Base-by-base conservation (phyloP, 1,140 invertebrate genomes). In the Cotesia typhae region DNA sequence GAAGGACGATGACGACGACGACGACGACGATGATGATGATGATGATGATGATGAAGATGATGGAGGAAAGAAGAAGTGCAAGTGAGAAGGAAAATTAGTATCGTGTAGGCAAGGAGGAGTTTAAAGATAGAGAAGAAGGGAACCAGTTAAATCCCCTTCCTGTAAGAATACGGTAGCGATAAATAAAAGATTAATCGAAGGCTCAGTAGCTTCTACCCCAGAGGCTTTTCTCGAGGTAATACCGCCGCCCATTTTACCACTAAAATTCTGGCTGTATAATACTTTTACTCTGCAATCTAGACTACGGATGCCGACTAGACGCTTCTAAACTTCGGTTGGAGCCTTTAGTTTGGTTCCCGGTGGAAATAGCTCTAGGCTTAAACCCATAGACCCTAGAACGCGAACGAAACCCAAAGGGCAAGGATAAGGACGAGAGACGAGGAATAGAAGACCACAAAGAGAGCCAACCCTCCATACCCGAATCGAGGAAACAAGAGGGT, bases 131-230 rank as follows among this genome's bases (percentile, higher is more conserved):
- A 37, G 60, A 38, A 36, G 9, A 38, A 63, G 4, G n/a, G 10
- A 37, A 63, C 12, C 28, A 28, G 28, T 35, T 55, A 14, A 55
- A 59, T 59, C 51, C 36, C 51, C 53, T 41, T 47, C 6, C 51
- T 53, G 17, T 53, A 10, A 17, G 41, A 67, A 47, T 9, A 36
- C 38, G 41, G 52, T 67, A 67, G 66, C 52, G 51, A 67, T 67
- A 67, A 67, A 67, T 67, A 53, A 67, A 67, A 67, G 66, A 67
- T 67, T 67, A 67, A 67, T 67, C 66, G 66, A 37, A 63, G 60
- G 37, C 60, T 63, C 64, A 17, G 37, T 51, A 66, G 64, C 36
- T 52, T 52, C 47, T 41, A 51, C 47, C 57, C 57, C 28, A 20
- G 6, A 20, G 57, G 57, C 57, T 20, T 59, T 59, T 59, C 20